Evolutionary conservation across 2,888 invertebrate species (phyloP), one percentile per base, ranked within the genome.

Genomic region (Pilophorus perplexus): DNA sequence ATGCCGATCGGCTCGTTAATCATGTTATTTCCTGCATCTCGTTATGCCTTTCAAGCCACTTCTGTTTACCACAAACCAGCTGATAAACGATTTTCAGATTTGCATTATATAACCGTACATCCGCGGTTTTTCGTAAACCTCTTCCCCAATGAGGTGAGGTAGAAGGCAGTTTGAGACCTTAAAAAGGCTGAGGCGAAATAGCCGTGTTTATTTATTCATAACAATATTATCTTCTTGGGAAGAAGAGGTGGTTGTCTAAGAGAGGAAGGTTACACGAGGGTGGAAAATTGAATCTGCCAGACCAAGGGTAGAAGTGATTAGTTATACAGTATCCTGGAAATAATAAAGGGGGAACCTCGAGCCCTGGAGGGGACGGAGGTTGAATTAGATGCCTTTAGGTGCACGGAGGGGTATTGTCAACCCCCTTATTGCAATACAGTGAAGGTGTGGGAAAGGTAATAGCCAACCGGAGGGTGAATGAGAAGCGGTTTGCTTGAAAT

Each of bases 291-390:
- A 62, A 62, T 62, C 62, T 62, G 62, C 62, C 46, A 46, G 62
- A 62, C 62, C 62, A 62, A 46, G 62, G 62, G 62, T 46, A 62
- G 62, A 62, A 46, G 62, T 62, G 62, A 62, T 62, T 62, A 62
- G 62, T 62, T 62, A 62, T 62, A 62, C 62, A 62, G 62, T 62
- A 62, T 62, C 62, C 62, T 62, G 62, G 62, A 62, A 62, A 62
- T 62, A 62, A 62, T 48, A 48, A 48, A 62, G 62, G 62, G 62
- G 62, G 18, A 59, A 16, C 12, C 14, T 16, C 5, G 52, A n/a
- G 20, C 2, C 8, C 6, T 28, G 33, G 6, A 14, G 28, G 14
- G 44, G 16, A 33, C 46, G 16, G 28, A 25, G 12, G 62, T 20
- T 62, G 46, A 62, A 46, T 46, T 62, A 46, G 46, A 46, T 62